Base-by-base conservation (phyloP, 2,888 invertebrate species). In the Tipula vernalis region DNA sequence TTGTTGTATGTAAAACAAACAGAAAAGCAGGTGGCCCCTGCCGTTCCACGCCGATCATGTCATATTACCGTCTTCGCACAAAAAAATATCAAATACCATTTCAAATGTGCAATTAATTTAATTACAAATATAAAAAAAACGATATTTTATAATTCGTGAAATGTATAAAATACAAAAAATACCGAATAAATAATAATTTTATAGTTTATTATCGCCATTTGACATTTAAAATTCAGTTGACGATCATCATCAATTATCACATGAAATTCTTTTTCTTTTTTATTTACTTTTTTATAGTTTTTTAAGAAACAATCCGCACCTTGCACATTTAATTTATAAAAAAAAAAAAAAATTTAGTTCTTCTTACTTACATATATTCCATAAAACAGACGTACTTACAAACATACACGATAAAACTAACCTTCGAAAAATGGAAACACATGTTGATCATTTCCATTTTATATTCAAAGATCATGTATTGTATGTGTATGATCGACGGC, bases 181-280 rank as follows among this genome's bases (percentile, higher is more conserved):
- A 71, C 71, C 71, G 71, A 71, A 71, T 71, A 71, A 71, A 71
- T 71, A 71, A 71, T 71, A 71, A 71, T 71, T 71, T 71, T 71
- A 71, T 71, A 71, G 71, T 28, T 71, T 28, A 71, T 71, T 71
- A 71, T 71, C 71, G 71, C 71, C 71, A 28, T 71, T 71, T 71
- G 71, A 71, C 71, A 71, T 71, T 71, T 71, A 71, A 71, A 71
- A 71, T 71, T 71, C 71, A 71, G 71, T 71, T 71, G 71, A 71
- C 71, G 71, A 71, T 71, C 71, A 71, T 71, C 71, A 71, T 71
- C 71, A 71, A 71, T 71, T 71, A 71, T 71, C 71, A 71, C 18
- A 71, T 28, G 71, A 28, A 71, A 28, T 71, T 28, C 28, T 28
- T 28, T 71, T 28, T 71, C 28, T 28, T 28, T 28, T 28, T 28